Evolutionary conservation across 1,140 invertebrate genomes (phyloP).

Genomic region (Alviniconcha marisindica): DNA sequence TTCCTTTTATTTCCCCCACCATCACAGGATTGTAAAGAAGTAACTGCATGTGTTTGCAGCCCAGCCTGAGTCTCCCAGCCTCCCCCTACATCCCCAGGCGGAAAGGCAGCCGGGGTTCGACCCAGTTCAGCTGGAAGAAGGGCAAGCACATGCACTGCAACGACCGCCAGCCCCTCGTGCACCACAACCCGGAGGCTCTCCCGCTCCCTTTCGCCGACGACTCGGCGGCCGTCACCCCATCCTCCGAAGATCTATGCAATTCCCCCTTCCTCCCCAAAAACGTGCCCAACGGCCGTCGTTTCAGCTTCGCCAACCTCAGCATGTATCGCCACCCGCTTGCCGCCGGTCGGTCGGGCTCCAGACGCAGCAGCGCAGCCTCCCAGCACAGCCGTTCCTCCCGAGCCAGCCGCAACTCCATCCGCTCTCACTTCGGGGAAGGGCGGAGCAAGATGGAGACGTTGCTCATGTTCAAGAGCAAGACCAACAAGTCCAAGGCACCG

Average conservation of each 20-base stretch:
- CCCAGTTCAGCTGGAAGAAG: constrained; percentile 91
- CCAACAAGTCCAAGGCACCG: constrained; percentile 57
- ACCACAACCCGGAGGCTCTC: constrained; percentile 94
- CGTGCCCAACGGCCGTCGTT: constrained; percentile 62
- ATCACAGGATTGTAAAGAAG: no score
- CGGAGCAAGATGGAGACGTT: constrained; percentile 59
- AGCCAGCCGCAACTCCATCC: constrained; percentile 54
- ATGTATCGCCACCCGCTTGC: constrained; percentile 35
- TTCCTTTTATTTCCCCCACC: no score
- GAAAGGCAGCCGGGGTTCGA: constrained; percentile 72
- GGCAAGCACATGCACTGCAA: constrained; percentile 16
- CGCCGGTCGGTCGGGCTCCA: constrained; percentile 55
- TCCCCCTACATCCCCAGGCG: constrained; percentile 95
- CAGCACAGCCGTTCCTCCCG: constrained; percentile 64
- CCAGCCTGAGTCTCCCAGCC: constrained; percentile 96
- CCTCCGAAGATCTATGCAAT: constrained; percentile 90
- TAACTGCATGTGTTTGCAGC: constrained; percentile 81
- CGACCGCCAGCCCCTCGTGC: constrained; percentile 93
- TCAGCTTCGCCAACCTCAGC: constrained; percentile 62
- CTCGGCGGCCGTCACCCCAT: constrained; percentile 97
- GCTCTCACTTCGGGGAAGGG: constrained; percentile 50
- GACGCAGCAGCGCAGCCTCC: constrained; percentile 68
- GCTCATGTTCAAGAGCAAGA: constrained; percentile 61
- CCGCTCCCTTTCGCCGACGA: constrained; percentile 98
- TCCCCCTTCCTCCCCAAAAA: constrained; percentile 60